These are phyloP conservation scores for Manduca sexta DNA, from an alignment of 1,140 invertebrate genomes.

Conservation along the genomic window DNA sequence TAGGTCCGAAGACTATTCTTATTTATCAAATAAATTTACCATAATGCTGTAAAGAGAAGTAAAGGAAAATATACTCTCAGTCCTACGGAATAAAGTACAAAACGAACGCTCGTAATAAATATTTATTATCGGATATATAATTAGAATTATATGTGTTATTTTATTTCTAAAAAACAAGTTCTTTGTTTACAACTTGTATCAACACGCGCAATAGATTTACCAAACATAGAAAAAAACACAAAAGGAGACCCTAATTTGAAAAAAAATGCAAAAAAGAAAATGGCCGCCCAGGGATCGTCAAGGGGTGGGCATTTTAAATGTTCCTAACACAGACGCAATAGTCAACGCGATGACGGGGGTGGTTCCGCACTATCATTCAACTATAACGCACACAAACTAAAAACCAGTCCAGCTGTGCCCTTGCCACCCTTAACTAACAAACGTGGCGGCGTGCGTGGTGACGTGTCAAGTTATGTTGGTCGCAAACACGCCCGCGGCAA, in stretches of 20 bases:
- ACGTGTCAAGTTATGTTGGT: conserved; percentile 39
- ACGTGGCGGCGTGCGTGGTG: conserved; percentile 19
- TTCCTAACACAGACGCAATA: conserved; percentile 68
- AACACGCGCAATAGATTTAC: no score
- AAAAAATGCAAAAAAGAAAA: conserved; percentile 57
- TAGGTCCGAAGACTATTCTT: no score
- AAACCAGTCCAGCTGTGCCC: conserved; percentile 17
- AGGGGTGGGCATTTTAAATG: conserved; percentile 67
- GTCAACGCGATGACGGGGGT: conserved; percentile 63
- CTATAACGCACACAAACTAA: conserved; percentile 47
- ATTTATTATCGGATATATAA: no score
- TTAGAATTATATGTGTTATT: no score
- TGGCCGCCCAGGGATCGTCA: conserved; percentile 64
- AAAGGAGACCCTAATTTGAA: conserved; percentile 2
- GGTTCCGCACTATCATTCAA: conserved; percentile 52
- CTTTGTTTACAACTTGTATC: no score
- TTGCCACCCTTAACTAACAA: conserved; percentile 12
- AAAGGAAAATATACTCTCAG: no score
- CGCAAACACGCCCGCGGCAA: conserved; percentile 20
- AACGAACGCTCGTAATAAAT: no score
- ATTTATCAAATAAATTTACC: no score
- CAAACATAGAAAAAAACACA: neutral
- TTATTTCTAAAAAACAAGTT: no score
- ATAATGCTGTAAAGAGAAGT: no score
- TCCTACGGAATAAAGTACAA: no score